These are phyloP conservation scores for Drosophila takahashii DNA, from an alignment of 1,140 invertebrate species.

Conservation along the genomic window DNA sequence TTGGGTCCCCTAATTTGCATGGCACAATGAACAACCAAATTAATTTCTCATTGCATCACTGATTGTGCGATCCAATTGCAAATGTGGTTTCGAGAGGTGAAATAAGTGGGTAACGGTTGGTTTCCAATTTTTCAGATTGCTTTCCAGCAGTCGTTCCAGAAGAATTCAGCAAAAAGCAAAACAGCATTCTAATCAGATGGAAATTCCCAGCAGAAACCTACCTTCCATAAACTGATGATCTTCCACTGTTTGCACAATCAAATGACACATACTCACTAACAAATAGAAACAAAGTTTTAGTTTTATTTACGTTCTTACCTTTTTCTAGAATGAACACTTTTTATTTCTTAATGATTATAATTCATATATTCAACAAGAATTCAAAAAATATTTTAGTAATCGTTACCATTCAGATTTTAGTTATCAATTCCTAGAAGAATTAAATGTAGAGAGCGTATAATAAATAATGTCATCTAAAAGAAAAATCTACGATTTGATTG, in stretches of 20 bases:
- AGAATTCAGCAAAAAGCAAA: no score
- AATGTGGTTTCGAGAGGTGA: slow-evolving; percentile 4
- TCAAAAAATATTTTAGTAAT: no score
- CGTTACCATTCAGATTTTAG: no score
- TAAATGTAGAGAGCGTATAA: neutral
- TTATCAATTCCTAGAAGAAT: neutral
- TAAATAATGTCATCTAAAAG: no score
- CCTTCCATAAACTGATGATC: neutral
- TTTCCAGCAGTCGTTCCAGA: neutral
- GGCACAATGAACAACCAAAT: slow-evolving; percentile 30
- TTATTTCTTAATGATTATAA: no score
- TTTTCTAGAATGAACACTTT: no score
- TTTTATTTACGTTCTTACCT: no score
- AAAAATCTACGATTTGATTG: neutral
- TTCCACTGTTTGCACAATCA: neutral
- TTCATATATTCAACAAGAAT: no score
- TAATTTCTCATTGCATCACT: slow-evolving; percentile 47
- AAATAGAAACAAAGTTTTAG: no score
- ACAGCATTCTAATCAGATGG: neutral
- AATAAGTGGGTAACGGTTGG: neutral
- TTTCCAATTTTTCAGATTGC: neutral
- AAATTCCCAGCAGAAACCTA: slow-evolving; percentile 4
- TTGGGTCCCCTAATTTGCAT: slow-evolving; percentile 37
- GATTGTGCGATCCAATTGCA: slow-evolving; percentile 20
- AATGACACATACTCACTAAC: no score